Percentiles rank a stretch among this genome's conserved stretches.
These are phyloP conservation scores for Marcusenius ussheri DNA, from an alignment of 2,113 vertebrate genomes.

Conservation along the genomic window DNA sequence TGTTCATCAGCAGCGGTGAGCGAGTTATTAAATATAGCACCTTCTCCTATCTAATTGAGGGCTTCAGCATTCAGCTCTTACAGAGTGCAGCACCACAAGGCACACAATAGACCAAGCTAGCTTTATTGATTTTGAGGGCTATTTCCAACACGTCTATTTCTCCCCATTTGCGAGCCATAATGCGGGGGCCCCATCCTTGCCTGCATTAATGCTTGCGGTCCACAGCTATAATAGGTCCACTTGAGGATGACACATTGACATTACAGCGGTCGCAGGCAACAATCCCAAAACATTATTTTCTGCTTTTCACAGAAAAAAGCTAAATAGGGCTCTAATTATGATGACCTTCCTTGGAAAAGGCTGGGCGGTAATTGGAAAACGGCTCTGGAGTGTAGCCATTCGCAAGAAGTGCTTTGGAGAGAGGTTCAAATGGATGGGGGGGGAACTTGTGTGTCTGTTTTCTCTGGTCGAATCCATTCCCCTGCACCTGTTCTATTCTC, in stretches of 20 bases:
- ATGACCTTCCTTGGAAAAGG: conserved; percentile 60
- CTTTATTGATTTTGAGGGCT: conserved; percentile 55
- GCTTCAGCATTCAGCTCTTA: conserved; percentile 24
- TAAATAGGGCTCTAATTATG: conserved; percentile 61
- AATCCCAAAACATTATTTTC: conserved; percentile 73
- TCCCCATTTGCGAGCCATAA: conserved; percentile 42
- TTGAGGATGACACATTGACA: conserved; percentile 57
- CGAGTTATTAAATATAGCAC: conserved; percentile 23
- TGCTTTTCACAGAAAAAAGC: conserved; percentile 66
- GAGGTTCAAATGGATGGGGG: conserved; percentile 21
- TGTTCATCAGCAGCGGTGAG: background rate
- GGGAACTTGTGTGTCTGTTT: conserved; percentile 12
- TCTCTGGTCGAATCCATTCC: background rate
- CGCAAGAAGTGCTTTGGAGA: conserved; percentile 40
- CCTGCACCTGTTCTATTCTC: conserved; percentile 19
- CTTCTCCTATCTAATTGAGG: conserved; percentile 18
- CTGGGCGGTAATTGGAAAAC: conserved; percentile 59
- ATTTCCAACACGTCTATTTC: conserved; percentile 49
- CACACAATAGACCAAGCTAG: conserved; percentile 38
- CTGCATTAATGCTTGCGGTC: conserved; percentile 68
- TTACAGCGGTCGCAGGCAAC: conserved; percentile 58
- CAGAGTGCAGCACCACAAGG: conserved; percentile 28
- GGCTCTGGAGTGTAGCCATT: conserved; percentile 53
- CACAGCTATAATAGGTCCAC: conserved; percentile 75
- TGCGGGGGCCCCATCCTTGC: conserved; percentile 60